Conservation (phyloP, 1,140 invertebrate genomes). For the Caenorhabditis elegans region WBcel235 BX284603.4:4559501-4560000, state of each 20-base stretch:
- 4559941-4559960: background rate
- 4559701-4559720: background rate
- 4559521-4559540: background rate
- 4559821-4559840: too few relatives aligned
- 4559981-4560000: background rate
- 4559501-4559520: background rate
- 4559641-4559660: background rate
- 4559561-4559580: background rate
- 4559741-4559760: background rate
- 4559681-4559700: background rate
- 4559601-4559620: background rate
- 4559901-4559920: background rate
- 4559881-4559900: too few relatives aligned
- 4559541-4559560: background rate
- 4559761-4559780: background rate
- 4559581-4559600: background rate
- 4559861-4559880: conserved; percentile 10
- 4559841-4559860: background rate
- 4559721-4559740: background rate
- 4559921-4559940: background rate
- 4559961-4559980: background rate
- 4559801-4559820: background rate
- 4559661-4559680: background rate
- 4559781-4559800: background rate
- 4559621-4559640: background rate